Evolutionary conservation across 2,888 invertebrate genomes (phyloP).

Genomic region (Andrena marginata): DNA sequence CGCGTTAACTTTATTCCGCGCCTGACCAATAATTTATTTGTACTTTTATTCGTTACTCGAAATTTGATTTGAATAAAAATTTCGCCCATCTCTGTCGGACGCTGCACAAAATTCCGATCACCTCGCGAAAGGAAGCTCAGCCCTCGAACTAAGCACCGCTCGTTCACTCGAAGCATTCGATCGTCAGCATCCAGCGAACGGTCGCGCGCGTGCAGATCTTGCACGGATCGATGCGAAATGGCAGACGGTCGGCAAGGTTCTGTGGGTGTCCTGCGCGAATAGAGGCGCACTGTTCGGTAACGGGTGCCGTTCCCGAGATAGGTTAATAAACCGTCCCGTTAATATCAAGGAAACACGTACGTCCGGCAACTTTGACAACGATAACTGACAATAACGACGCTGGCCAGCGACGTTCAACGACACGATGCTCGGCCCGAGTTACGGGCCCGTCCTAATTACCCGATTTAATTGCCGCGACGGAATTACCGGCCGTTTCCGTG

Average conservation of each 20-base stretch:
- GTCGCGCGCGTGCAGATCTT: background rate
- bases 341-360: conserved; percentile 56
- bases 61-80: too few relatives aligned
- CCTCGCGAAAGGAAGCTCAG: too few relatives aligned
- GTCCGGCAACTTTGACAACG: conserved; percentile 60
- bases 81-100: too few relatives aligned
- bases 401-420: conserved; percentile 64
- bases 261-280: conserved; percentile 14
- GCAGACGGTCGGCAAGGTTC: background rate
- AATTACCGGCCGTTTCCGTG: conserved; percentile 61
- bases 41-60: too few relatives aligned
- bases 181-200: too few relatives aligned
- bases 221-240: conserved; percentile 16
- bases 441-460: conserved; percentile 64
- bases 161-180: too few relatives aligned
- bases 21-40: too few relatives aligned
- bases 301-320: conserved; percentile 30
- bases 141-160: too few relatives aligned
- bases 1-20: too few relatives aligned
- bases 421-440: conserved; percentile 48
- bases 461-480: conserved; percentile 70
- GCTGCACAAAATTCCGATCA: too few relatives aligned
- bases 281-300: conserved; percentile 14
- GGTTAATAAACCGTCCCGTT: conserved; percentile 62
- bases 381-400: conserved; percentile 66